Conservation (phyloP, 2,888 invertebrate species). For the Linnaemya vulpina region DNA sequence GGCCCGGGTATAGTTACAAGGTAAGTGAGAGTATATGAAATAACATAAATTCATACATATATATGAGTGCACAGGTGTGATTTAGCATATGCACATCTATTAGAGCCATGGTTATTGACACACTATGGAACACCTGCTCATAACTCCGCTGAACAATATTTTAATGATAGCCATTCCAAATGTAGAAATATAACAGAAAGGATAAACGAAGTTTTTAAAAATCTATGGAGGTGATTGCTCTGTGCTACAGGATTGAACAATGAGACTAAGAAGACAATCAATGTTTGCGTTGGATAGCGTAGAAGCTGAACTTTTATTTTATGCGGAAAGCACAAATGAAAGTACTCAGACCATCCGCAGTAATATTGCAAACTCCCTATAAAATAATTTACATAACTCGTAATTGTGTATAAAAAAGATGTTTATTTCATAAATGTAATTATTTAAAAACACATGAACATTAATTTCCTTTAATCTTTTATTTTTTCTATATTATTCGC, state of each 20-base stretch:
- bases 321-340: background rate
- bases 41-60: background rate
- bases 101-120: constrained; percentile 21
- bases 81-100: constrained; percentile 17
- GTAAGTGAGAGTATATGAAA: background rate
- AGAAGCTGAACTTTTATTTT: background rate
- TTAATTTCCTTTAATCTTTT: constrained; percentile 21
- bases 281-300: background rate
- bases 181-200: constrained; percentile 12
- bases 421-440: background rate
- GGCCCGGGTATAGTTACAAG: constrained; percentile 2
- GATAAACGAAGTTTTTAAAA: constrained; percentile 3
- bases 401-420: background rate
- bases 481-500: constrained; percentile 20
- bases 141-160: too few relatives aligned
- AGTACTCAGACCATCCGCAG: background rate
- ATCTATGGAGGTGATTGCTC: constrained; percentile 11
- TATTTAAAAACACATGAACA: background rate
- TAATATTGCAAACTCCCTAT: background rate
- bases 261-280: background rate
- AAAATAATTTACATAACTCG: background rate
- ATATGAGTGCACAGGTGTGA: background rate
- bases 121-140: too few relatives aligned
- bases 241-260: constrained; percentile 1
- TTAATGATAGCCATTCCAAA: constrained; percentile 7